Base-by-base conservation (phyloP, 2,888 invertebrate genomes). In the Stictocephala bisonia region DNA sequence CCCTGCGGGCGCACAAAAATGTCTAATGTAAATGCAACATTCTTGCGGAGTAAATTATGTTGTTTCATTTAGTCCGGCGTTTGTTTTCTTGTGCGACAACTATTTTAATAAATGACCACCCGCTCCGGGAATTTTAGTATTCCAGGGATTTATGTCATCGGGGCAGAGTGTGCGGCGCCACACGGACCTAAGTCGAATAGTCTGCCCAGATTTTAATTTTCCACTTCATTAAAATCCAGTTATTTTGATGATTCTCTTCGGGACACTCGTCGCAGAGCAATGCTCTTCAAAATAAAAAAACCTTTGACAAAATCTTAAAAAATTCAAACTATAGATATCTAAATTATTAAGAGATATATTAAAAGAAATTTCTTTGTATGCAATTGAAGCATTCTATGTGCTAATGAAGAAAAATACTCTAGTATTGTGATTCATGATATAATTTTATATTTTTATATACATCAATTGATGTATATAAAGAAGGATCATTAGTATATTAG, bases 1-100 rank as follows among this genome's bases (percentile, higher is more conserved):
- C 24, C 64, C 64, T 27, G 27, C 27, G 40, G 27, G 40, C 22
- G 20, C 40, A 60, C 64, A 64, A 64, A 64, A 64, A 64, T 64
- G 64, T 64, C 64, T 64, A 64, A 64, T 64, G 64, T 64, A 64
- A 64, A 64, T 40, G 9, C 27, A n/a, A 40, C 64, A 40, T 64
- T 64, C 64, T 64, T 64, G 64, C 7, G 60, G 60, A 44, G 26
- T 64, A 64, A 64, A 64, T 64, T 40, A 64, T 64, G 64, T 64
- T 64, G 64, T 64, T 64, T 64, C 64, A 64, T 64, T 64, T 64
- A 44, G 44, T 27, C 44, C 41, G 64, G 35, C 60, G 29, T 18
- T 64, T 64, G 64, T 64, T 64, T 60, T 44, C 22, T 64, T 64
- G 18, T 60, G 60, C 44, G 64, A 40, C 60, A 40, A 64, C 64